Conservation (phyloP, 2,113 vertebrate genomes). For the Muntiacus reevesi region DNA sequence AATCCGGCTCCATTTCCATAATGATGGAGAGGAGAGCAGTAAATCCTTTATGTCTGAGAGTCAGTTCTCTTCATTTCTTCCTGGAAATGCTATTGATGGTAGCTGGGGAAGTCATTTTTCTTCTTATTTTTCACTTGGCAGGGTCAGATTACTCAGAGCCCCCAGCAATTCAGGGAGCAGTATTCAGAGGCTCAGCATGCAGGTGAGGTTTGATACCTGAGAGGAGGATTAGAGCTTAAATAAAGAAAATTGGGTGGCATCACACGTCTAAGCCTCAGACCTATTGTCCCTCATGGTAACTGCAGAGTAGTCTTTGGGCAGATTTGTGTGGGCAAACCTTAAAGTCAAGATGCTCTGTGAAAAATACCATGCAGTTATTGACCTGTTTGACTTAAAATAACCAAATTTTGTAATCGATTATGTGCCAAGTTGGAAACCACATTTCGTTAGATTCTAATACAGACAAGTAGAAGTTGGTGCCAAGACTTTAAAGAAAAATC, state of each 20-base stretch:
- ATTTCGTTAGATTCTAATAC: background rate
- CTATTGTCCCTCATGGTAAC: background rate
- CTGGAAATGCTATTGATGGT: background rate
- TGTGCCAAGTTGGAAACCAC: background rate
- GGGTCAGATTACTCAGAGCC: background rate
- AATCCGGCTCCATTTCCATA: background rate
- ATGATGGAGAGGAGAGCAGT: background rate
- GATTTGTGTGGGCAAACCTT: background rate
- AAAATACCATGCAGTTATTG: background rate
- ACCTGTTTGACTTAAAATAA: background rate
- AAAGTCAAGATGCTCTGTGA: background rate
- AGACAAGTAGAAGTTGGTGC: conserved; percentile 7
- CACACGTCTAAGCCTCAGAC: background rate
- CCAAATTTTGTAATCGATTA: background rate
- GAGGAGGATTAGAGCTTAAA: background rate
- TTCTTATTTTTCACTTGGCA: background rate
- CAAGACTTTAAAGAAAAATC: conserved; percentile 39
- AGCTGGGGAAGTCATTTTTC: background rate
- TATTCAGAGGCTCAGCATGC: background rate
- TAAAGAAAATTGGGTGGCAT: background rate
- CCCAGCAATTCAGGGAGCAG: background rate
- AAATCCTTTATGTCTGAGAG: background rate
- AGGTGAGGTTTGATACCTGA: background rate
- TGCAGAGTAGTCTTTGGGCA: background rate
- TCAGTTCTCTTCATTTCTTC: background rate